A percentile compares a stretch with the other conserved stretches of the same genome.
These are phyloP conservation scores for Ectropis grisescens DNA, from an alignment of 1,140 invertebrate genomes.

Conservation along the genomic window DNA sequence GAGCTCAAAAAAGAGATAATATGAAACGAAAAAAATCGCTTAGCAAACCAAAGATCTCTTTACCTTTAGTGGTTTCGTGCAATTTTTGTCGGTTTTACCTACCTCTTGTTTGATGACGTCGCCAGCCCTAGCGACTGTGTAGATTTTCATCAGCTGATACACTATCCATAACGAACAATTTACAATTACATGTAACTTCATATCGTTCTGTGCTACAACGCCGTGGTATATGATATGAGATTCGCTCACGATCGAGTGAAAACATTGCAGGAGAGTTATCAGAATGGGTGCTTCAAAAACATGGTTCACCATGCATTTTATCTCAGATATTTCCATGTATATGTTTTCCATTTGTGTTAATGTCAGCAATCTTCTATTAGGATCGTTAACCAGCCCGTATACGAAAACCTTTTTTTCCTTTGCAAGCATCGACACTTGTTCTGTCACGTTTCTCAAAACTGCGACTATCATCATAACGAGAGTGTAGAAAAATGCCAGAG, in stretches of 20 bases:
- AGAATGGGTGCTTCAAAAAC: constrained; percentile 37
- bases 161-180: constrained; percentile 41
- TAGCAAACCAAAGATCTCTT: too few relatives aligned
- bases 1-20: too few relatives aligned
- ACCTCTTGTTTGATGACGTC: constrained; percentile 34
- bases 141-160: constrained; percentile 47
- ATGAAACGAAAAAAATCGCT: too few relatives aligned
- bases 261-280: constrained; percentile 32
- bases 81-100: too few relatives aligned
- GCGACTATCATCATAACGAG: constrained; percentile 27
- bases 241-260: constrained; percentile 43
- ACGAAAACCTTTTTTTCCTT: constrained; percentile 9
- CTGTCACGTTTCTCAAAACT: constrained; percentile 25
- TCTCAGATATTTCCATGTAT: constrained; percentile 31
- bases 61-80: too few relatives aligned
- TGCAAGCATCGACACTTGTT: constrained; percentile 14
- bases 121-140: constrained; percentile 29
- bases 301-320: constrained; percentile 33
- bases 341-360: constrained; percentile 28
- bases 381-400: constrained; percentile 15
- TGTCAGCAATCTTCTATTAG: constrained; percentile 12
- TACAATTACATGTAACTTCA: constrained; percentile 25
- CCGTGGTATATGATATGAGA: constrained; percentile 41
- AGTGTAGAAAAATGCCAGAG: constrained; percentile 27
- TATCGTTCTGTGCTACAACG: constrained; percentile 12